These are phyloP conservation scores for Mungos mungo DNA, from an alignment of 2,113 vertebrate genomes.

Conservation along the genomic window DNA sequence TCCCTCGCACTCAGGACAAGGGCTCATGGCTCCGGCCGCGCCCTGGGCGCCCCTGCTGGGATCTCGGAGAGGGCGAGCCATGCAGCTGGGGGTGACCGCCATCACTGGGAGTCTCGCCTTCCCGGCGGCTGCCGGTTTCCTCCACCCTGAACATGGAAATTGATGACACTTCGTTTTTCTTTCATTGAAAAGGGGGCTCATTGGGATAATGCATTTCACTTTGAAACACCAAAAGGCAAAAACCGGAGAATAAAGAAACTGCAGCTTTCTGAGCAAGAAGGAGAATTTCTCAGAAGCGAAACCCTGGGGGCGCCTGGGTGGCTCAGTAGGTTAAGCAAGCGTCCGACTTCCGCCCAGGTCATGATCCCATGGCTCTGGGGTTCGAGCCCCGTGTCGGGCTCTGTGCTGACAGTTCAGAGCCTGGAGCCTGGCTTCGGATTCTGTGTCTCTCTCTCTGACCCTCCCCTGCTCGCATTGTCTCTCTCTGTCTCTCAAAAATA, in stretches of 20 bases:
- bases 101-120: background rate
- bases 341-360: too few species aligned
- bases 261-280: background rate
- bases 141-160: background rate
- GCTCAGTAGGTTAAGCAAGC: too few species aligned
- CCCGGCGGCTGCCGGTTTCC: accelerated
- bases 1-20: background rate
- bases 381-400: too few species aligned
- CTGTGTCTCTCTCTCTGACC: too few species aligned
- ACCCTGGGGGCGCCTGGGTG: too few species aligned
- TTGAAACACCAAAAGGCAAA: background rate
- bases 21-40: background rate
- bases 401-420: too few species aligned
- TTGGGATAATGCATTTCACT: background rate
- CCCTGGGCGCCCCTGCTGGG: background rate
- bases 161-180: background rate
- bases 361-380: too few species aligned
- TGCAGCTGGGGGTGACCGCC: too few species aligned
- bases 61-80: background rate
- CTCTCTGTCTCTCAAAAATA: too few species aligned
- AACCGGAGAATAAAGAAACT: background rate
- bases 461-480: too few species aligned
- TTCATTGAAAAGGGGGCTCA: background rate
- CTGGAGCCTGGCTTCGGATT: too few species aligned
- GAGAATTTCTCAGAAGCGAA: background rate